These are phyloP conservation scores for Elysia chlorotica DNA, from an alignment of 1,140 invertebrate species.

Conservation along the genomic window DNA sequence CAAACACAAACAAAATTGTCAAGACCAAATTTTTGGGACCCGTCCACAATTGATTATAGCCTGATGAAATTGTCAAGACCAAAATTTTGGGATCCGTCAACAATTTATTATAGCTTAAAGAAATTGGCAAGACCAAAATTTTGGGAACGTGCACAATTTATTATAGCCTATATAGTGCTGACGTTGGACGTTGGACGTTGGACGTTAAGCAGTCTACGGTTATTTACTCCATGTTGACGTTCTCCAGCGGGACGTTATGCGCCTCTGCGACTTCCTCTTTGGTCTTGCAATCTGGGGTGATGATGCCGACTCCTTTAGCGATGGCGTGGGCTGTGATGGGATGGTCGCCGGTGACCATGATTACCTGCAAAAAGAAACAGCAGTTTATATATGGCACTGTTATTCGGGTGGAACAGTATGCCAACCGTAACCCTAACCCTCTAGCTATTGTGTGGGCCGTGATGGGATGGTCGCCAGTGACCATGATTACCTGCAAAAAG, in stretches of 20 bases:
- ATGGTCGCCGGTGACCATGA: slow-evolving; percentile 85
- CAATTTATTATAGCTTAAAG: background rate
- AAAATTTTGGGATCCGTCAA: background rate
- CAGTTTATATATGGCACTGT: background rate
- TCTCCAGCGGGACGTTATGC: slow-evolving; percentile 84
- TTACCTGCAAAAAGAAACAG: slow-evolving; percentile 59
- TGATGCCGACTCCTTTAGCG: slow-evolving; percentile 98
- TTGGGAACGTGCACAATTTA: background rate
- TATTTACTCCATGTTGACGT: slow-evolving; percentile 64
- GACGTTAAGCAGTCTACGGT: background rate
- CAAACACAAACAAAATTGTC: no score
- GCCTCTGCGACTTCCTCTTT: slow-evolving; percentile 94
- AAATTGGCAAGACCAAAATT: background rate
- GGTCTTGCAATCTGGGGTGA: slow-evolving; percentile 94
- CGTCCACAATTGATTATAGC: background rate
- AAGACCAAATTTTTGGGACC: no score
- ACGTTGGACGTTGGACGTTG: background rate
- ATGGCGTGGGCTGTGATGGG: slow-evolving; percentile 99
- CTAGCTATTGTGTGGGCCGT: slow-evolving; percentile 99
- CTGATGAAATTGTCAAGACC: background rate
- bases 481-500: slow-evolving; percentile 68
- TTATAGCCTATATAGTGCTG: background rate
- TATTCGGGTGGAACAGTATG: background rate
- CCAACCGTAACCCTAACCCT: slow-evolving; percentile 78
- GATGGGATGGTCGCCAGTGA: slow-evolving; percentile 93